Conservation (phyloP, 2,888 invertebrate species). For the Plusia festucae region DNA sequence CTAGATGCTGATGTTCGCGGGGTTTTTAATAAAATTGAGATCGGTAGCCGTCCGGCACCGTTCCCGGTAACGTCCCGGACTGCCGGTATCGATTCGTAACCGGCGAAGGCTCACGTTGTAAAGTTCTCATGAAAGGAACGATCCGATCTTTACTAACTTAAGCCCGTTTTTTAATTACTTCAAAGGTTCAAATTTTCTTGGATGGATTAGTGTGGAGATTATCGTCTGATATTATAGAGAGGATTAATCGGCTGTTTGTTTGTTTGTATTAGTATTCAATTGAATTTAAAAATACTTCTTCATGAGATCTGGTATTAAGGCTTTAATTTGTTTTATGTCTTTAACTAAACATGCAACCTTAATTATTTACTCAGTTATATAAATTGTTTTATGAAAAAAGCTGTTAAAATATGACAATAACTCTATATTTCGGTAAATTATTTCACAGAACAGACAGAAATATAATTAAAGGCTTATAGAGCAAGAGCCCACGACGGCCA, state of each 20-base stretch:
- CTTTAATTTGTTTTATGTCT: too few relatives aligned
- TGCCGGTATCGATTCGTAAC: constrained; percentile 48
- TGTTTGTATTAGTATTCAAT: not conserved
- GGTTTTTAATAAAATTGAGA: constrained; percentile 48
- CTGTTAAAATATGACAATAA: too few relatives aligned
- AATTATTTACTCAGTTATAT: too few relatives aligned
- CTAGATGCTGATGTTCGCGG: constrained; percentile 13
- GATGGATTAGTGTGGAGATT: not conserved
- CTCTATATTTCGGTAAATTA: too few relatives aligned
- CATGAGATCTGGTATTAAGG: too few relatives aligned
- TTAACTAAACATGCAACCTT: too few relatives aligned
- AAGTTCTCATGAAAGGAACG: constrained; percentile 27
- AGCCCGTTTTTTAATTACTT: constrained; percentile 34
- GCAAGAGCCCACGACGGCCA: too few relatives aligned
- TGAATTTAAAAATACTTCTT: too few relatives aligned
- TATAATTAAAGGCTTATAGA: too few relatives aligned
- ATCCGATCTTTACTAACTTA: constrained; percentile 20
- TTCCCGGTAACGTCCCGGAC: constrained; percentile 1
- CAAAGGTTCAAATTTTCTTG: constrained; percentile 16
- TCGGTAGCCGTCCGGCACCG: constrained; percentile 15
- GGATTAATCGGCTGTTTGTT: not conserved
- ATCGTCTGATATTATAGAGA: not conserved
- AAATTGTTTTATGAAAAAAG: too few relatives aligned
- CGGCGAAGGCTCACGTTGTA: constrained; percentile 23
- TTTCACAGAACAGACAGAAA: too few relatives aligned